phyloP scores from a whole-genome alignment of 2,797 vertebrate species.

The Odontamblyopus lacepedii region DNA sequence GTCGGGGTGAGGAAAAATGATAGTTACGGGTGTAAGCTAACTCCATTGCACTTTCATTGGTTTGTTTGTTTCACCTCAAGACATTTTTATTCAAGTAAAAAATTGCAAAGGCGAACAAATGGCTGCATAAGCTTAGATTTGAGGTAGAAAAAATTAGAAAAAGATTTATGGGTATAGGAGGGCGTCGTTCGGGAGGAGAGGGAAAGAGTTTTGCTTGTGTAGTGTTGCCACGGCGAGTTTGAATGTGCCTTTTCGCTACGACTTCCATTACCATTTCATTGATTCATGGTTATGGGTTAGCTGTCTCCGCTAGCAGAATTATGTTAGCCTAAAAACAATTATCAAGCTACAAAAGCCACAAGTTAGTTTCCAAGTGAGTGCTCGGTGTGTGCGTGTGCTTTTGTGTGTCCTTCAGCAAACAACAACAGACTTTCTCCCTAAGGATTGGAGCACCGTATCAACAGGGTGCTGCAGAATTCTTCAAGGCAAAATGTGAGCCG shows the following conservation, averaged over 20 bases:
- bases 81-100: constrained; percentile 35
- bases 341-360: constrained; percentile 66
- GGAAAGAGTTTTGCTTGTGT: constrained; percentile 18
- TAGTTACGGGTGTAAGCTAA: constrained; percentile 54
- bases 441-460: constrained; percentile 58
- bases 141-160: background rate
- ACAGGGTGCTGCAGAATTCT: constrained; percentile 51
- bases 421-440: constrained; percentile 66
- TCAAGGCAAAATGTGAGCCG: constrained; percentile 44
- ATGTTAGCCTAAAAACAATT: constrained; percentile 73
- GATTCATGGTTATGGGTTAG: constrained; percentile 72
- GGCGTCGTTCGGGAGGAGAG: background rate
- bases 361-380: constrained; percentile 56
- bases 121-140: constrained; percentile 13
- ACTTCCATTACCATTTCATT: constrained; percentile 68
- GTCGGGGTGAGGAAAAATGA: constrained; percentile 28
- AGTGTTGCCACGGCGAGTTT: constrained; percentile 24
- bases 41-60: constrained; percentile 52
- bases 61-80: constrained; percentile 57
- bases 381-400: constrained; percentile 38
- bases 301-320: constrained; percentile 63
- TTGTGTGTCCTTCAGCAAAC: constrained; percentile 49
- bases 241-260: constrained; percentile 31
- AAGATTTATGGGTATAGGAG: background rate
- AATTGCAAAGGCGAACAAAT: constrained; percentile 41